Base-by-base conservation (phyloP, 2,113 vertebrate genomes). In the Hyaena hyaena region DNA sequence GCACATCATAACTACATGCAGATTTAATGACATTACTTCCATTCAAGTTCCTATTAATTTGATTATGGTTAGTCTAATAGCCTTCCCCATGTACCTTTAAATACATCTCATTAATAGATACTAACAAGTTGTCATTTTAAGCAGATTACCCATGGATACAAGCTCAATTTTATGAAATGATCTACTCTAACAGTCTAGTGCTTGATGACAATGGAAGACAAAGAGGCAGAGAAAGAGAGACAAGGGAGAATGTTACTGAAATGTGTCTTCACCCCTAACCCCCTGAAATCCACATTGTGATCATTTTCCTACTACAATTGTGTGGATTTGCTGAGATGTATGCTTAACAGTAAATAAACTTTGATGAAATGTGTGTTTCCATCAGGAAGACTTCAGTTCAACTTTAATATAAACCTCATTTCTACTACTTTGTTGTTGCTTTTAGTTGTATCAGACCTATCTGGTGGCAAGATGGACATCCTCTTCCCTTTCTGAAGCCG, bases 401-500 rank as follows among this genome's bases (percentile, higher is more conserved):
- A 84, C 96, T 96, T 93, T 90, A 79, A 81, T 96, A 87, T 97
- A 98, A 98, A 98, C 98, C 96, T 97, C 85, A 97, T 93, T 97
- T 96, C 95, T 98, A 98, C 93, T 89, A 98, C 81, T 98, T 98
- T 96, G 68, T 88, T 65, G 86, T 92, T 97, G 79, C 86, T 91
- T 86, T 96, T 74, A 83, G 93, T 89, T 96, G 96, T 97, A 98
- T 98, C 98, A 98, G 98, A 98, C 39, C 97, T 97, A 94, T 98
- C 98, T 98, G 45, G 31, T 74, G 95, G 83, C 95, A 95, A 98
- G 97, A 98, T 96, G 61, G 88, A 98, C 96, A 80, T 93, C 95
- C 71, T 98, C 24, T 0, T 92, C 77, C 86, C 93, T 98, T 94
- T 96, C 73, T 96, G 77, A 96, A 98, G 90, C 79, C 88, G 97